Percentiles rank a stretch among this genome's conserved stretches.
Conservation (phyloP, 1,140 invertebrate species). For the Apocrypta bakeri region DNA sequence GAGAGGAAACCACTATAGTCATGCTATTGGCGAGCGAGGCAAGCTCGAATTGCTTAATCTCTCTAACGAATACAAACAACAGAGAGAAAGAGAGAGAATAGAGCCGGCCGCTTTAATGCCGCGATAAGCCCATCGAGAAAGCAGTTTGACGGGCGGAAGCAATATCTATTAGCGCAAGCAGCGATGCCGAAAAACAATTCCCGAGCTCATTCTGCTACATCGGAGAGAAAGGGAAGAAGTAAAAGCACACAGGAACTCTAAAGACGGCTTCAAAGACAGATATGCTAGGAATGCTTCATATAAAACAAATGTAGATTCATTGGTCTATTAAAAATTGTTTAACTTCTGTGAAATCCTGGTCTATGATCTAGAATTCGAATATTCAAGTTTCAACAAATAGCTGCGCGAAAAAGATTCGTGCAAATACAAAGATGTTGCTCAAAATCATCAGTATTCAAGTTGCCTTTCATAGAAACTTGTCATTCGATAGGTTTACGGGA, state of each 20-base stretch:
- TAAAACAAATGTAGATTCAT: too few species aligned
- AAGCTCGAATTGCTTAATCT: constrained; percentile 35
- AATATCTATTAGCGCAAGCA: constrained; percentile 47
- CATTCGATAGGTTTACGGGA: constrained; percentile 27
- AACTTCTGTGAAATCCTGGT: too few species aligned
- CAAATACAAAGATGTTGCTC: background rate
- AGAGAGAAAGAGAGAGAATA: background rate
- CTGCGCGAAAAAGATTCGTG: too few species aligned
- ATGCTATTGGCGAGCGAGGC: background rate
- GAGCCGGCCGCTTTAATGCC: constrained; percentile 9
- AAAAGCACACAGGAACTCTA: background rate
- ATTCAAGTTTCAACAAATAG: too few species aligned
- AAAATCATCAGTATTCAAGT: constrained; percentile 6
- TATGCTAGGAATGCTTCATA: background rate
- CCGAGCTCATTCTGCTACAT: background rate
- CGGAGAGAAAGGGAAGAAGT: background rate
- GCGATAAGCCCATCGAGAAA: background rate
- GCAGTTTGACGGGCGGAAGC: constrained; percentile 34
- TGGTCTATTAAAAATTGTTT: too few species aligned
- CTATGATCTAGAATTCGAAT: too few species aligned
- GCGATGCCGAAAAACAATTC: constrained; percentile 46
- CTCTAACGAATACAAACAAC: constrained; percentile 37
- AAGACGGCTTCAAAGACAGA: background rate
- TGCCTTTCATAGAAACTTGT: constrained; percentile 20
- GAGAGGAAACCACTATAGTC: background rate